Evolutionary conservation across 2,888 invertebrate genomes (phyloP), one percentile per base, ranked within the genome.

Genomic region (Lasius platythorax): DNA sequence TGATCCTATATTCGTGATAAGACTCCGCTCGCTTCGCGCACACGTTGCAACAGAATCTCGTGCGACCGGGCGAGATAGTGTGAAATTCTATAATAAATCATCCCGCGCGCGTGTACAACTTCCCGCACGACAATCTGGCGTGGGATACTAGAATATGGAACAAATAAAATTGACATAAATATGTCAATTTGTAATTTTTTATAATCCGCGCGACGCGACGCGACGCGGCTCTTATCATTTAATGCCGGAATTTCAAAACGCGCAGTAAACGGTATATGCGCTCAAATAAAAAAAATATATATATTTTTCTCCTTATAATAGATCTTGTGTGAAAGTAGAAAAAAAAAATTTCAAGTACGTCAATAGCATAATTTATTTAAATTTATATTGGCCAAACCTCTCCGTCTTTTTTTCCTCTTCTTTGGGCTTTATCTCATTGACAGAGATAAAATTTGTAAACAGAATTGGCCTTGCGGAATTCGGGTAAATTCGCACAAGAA

Each of bases 41-140:
- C 6, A 53, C 15, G 50, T 33, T 64, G 37, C 50, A 64, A 43
- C 33, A 6, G 8, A 56, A 37, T 30, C 76, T n/a, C 40, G 56
- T 50, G 46, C n/a, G 76, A 75, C 46, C 64, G 28, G 28, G 15
- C 28, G 68, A 67, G 67, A 78, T 30, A 68, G 23, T n/a, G 43
- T 15, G n/a, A 33, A 79, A 70, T 70, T 58, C 33, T 33, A 33
- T 68, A 46, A 70, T 70, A 70, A 70, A 79, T 70, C 78, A 79
- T 15, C 68, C n/a, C 15, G 15, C 33, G 23, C 23, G 46, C 23
- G 33, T 43, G 23, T 53, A 53, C 46, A 4, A 28, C 30, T 28
- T 28, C 23, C 0, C 23, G 18, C 61, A n/a, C 3, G 3, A 40
- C 23, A 15, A 40, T 37, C 33, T 9, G n/a, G 43, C 58, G 15